Base-by-base conservation (phyloP, 2,797 vertebrate genomes). In the Staurois parvus region DNA sequence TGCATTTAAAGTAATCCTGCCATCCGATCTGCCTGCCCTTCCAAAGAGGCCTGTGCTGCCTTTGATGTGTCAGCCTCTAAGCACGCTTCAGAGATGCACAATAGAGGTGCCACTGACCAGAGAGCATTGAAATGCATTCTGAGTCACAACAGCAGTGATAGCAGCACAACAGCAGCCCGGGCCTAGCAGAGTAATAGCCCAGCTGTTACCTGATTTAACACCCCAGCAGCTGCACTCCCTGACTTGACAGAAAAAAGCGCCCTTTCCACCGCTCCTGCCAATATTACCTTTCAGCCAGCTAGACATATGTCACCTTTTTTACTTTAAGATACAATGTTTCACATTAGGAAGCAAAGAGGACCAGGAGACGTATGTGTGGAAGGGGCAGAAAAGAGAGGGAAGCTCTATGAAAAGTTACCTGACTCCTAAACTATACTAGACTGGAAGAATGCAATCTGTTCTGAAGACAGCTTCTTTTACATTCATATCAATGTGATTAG, bases 241-340 rank as follows among this genome's bases (percentile, higher is more conserved):
- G 91, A 81, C 87, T 85, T 79, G 88, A 21, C 81, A 84, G 88
- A 89, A 81, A 66, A 87, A 89, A 85, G 88, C 37, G 0, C 76
- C 45, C 37, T 80, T 66, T 24, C 84, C 88, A 52, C 72, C 17
- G 76, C 52, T 89, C 72, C 89, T 72, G 84, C 90, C 88, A 91
- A 91, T 92, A 92, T 92, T 91, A 92, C 90, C 91, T 93, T 92
- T 91, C 91, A 90, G 88, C 87, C 90, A 91, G 89, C 91, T 90
- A 92, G 89, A 91, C 91, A 92, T 91, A 93, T 93, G 91, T 88
- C 91, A 89, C 89, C 86, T 90, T 19, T 24, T 29, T 40, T 28
- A 48, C 84, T 72, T 77, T 64, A 76, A 67, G 34, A 86, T 62
- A 87, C 87, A 91, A 88, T 76, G 87, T 90, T 88, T 28, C 37